Evolutionary conservation across 1,140 invertebrate species (phyloP).

Genomic region (Alviniconcha marisindica): DNA sequence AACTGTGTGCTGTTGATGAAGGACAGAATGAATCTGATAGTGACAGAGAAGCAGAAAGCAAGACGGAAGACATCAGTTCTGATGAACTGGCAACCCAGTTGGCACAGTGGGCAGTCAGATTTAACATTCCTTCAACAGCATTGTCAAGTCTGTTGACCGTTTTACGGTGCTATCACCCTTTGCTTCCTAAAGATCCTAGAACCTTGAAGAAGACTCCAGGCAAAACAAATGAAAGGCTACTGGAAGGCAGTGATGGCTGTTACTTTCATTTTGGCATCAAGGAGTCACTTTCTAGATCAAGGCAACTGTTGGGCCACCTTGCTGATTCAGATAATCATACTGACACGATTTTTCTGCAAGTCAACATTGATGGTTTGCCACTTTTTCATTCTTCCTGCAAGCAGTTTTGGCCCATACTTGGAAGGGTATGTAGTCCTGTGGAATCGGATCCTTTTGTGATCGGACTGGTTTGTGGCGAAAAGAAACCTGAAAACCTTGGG

Average conservation of each 20-base stretch:
- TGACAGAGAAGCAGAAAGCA: no score
- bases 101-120: not conserved
- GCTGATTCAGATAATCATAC: not conserved
- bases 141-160: not conserved
- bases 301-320: not conserved
- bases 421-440: conserved; percentile 38
- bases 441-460: conserved; percentile 44
- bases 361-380: conserved; percentile 40
- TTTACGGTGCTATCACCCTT: not conserved
- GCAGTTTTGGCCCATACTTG: conserved; percentile 58
- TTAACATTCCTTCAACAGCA: not conserved
- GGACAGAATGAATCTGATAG: no score
- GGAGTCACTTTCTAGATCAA: not conserved
- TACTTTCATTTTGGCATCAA: conserved; percentile 37
- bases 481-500: conserved; percentile 58
- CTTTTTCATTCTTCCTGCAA: conserved; percentile 34
- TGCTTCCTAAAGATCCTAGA: conserved; percentile 22
- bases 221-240: not conserved
- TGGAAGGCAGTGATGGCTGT: not conserved
- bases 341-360: not conserved
- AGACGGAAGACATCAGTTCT: not conserved
- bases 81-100: not conserved
- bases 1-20: no score
- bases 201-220: conserved; percentile 18
- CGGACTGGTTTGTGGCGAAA: conserved; percentile 56